Conservation (phyloP, 2,888 invertebrate species). For the Eurois occulta region DNA sequence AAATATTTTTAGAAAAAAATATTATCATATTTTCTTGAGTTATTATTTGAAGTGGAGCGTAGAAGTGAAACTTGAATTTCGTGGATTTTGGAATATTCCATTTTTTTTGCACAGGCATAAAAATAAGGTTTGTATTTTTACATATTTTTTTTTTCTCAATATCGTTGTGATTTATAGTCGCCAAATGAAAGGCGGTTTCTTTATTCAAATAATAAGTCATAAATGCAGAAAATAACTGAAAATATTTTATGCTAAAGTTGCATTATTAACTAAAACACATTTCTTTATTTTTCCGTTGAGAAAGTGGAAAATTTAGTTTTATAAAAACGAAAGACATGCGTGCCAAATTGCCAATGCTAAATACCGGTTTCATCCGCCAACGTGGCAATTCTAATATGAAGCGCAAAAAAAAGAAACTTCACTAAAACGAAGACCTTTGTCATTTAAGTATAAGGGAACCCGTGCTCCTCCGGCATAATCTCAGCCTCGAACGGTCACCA, state of each 20-base stretch:
- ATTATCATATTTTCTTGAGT: neutral
- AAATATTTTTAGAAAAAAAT: neutral
- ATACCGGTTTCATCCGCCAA: neutral
- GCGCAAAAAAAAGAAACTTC: neutral
- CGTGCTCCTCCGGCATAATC: neutral
- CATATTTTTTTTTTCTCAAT: neutral
- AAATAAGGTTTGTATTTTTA: neutral
- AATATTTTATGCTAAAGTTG: neutral
- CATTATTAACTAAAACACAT: neutral
- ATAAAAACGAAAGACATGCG: neutral
- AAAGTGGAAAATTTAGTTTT: neutral
- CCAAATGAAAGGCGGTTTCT: neutral
- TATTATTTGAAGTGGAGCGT: conserved; percentile 10
- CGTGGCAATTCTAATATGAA: neutral
- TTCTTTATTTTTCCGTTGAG: neutral
- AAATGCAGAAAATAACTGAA: neutral
- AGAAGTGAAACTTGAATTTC: conserved; percentile 20
- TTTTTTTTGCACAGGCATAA: neutral
- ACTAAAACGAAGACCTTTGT: neutral
- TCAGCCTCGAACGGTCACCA: neutral
- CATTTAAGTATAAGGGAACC: neutral
- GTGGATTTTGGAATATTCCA: neutral
- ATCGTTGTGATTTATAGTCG: neutral
- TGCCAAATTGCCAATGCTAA: neutral
- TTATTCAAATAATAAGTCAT: neutral